Conservation (phyloP, 92 coral and sea anemone genomes). For the Palythoa caribaeorum region DNA sequence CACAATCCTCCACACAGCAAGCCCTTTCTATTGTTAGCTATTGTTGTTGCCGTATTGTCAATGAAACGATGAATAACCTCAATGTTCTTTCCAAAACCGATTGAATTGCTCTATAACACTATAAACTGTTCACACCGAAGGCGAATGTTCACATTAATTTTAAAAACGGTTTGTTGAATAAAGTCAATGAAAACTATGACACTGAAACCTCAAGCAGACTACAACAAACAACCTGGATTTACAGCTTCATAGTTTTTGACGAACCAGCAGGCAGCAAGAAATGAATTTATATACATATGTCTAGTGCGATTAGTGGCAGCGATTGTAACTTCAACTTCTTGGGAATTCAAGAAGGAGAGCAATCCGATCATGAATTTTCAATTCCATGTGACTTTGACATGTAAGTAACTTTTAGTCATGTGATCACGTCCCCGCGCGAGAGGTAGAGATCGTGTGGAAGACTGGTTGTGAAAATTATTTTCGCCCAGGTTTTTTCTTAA, state of each 20-base stretch:
- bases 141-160: conserved; percentile 2
- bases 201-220: conserved; percentile 16
- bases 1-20: conserved; percentile 12
- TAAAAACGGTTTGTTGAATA: conserved; percentile 18
- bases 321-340: conserved; percentile 28
- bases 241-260: conserved; percentile 9
- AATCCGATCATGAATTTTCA: background rate
- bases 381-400: too few relatives aligned
- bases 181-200: conserved; percentile 22
- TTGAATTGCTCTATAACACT: background rate
- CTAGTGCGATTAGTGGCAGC: conserved; percentile 27
- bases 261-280: conserved; percentile 19
- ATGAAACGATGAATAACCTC: conserved; percentile 6
- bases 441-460: conserved; percentile 23
- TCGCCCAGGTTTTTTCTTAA: too few relatives aligned
- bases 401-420: too few relatives aligned
- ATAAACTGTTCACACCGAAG: conserved; percentile 13
- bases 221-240: conserved; percentile 26
- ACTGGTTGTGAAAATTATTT: background rate
- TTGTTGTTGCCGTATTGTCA: conserved; percentile 15
- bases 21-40: background rate
- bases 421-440: background rate
- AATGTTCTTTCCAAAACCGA: background rate
- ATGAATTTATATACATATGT: background rate
- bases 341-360: conserved; percentile 17